Evolutionary conservation across 2,113 vertebrate genomes (phyloP).

Genomic region (Tiliqua scincoides): DNA sequence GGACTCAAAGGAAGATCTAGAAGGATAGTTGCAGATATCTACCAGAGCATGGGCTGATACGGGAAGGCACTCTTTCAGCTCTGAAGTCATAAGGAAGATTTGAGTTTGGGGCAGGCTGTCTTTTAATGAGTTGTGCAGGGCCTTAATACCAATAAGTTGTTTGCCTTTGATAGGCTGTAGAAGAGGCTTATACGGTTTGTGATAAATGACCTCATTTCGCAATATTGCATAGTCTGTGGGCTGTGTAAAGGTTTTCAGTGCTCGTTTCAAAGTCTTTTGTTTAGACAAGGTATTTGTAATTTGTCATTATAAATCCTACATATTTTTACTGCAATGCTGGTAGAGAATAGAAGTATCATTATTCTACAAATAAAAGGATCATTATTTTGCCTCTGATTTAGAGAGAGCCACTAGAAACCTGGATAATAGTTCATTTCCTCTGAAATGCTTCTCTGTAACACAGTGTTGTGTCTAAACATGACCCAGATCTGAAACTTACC

Average conservation of each 20-base stretch:
- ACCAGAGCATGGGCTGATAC: not conserved
- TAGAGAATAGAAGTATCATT: not conserved
- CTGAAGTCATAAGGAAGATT: not conserved
- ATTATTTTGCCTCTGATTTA: not conserved
- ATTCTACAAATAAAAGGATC: not conserved
- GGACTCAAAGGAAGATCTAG: not conserved
- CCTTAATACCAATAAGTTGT: not conserved
- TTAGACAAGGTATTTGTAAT: not conserved
- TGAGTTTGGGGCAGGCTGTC: not conserved
- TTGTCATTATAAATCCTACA: not conserved
- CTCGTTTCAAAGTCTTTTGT: not conserved
- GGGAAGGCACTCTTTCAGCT: not conserved
- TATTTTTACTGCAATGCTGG: not conserved
- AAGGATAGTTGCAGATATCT: not conserved
- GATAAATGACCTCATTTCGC: not conserved
- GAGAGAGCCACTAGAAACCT: constrained; percentile 1
- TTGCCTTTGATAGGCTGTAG: not conserved
- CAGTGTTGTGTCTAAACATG: not conserved
- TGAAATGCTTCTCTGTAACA: not conserved
- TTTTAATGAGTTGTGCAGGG: not conserved
- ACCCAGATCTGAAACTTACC: not conserved
- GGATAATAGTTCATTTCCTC: not conserved
- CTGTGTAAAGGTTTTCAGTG: not conserved
- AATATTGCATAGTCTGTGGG: not conserved
- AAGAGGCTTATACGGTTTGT: not conserved